Evolutionary conservation across 2,113 vertebrate genomes (phyloP), one percentile per base, ranked within the genome.

Genomic region (Rhea pennata): DNA sequence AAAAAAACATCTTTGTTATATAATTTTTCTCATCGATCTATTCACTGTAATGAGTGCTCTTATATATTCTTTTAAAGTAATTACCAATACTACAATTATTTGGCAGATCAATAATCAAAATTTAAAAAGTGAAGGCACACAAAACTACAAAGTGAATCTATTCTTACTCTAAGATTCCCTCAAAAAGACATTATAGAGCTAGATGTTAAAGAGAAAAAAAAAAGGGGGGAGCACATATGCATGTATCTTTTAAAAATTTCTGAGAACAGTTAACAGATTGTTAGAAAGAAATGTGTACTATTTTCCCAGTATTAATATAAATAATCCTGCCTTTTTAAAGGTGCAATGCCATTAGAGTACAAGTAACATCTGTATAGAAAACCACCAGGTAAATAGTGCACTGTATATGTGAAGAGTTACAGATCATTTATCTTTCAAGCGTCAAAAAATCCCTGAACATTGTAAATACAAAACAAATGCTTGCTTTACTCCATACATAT

Each of bases 61-160:
- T 42, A 88, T 78, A 81, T 54, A 24, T 10, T 58, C 64, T 70
- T 89, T 73, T 23, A 40, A 85, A 78, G 44, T 39, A 74, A 83
- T 88, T 69, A 85, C 71, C 58, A 87, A 92, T 92, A 71, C 5
- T 90, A 17, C 27, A 84, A 89, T 90, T 91, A 82, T 51, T 93
- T 80, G 73, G 67, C 64, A 89, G 42, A 87, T 15, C 73, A 74
- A 77, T n/a, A 61, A 39, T n/a, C 42, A 85, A 79, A 42, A 81
- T 53, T 80, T 81, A 93, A 36, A 11, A 92, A 91, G 17, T 58
- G 10, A 84, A 83, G 64, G n/a, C 29, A 71, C 7, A 62, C 7
- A 70, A 24, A 66, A n/a, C 51, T 92, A 94, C 93, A 81, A 92
- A 94, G 36, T 78, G 27, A 95, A 91, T 95, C 92, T 90, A 88